phyloP scores from a whole-genome alignment of 2,797 vertebrate genomes.

The Chaetophractus vellerosus region DNA sequence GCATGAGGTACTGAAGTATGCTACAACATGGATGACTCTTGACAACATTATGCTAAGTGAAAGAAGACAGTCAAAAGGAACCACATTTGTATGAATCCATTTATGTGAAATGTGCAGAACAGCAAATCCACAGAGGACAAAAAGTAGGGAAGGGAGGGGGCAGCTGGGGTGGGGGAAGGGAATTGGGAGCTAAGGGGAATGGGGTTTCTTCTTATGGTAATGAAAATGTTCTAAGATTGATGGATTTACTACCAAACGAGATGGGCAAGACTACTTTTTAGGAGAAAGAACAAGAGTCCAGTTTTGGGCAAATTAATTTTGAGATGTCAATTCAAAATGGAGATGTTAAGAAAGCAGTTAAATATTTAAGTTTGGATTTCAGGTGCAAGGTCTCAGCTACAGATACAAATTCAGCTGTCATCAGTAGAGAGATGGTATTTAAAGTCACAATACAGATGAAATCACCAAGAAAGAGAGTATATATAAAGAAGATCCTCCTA shows the following conservation, averaged over 20 bases:
- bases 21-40: neutral
- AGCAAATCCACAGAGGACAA: neutral
- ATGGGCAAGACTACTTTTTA: neutral
- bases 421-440: neutral
- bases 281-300: neutral
- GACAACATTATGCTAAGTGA: slow-evolving; percentile 4
- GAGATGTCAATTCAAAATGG: neutral
- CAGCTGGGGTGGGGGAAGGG: neutral
- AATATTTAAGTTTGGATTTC: neutral
- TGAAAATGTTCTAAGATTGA: neutral
- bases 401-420: neutral
- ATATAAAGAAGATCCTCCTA: neutral
- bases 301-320: neutral
- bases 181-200: neutral
- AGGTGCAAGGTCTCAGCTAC: neutral
- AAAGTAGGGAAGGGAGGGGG: neutral
- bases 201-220: neutral
- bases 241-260: neutral
- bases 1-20: neutral
- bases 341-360: neutral
- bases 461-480: too few species aligned
- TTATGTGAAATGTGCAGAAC: neutral
- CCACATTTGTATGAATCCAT: too few species aligned
- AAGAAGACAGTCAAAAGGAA: neutral
- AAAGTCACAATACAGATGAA: neutral